A percentile compares a stretch with the other conserved stretches of the same genome.
Conservation (phyloP, 2,797 vertebrate species). For the Pipistrellus kuhlii region DNA sequence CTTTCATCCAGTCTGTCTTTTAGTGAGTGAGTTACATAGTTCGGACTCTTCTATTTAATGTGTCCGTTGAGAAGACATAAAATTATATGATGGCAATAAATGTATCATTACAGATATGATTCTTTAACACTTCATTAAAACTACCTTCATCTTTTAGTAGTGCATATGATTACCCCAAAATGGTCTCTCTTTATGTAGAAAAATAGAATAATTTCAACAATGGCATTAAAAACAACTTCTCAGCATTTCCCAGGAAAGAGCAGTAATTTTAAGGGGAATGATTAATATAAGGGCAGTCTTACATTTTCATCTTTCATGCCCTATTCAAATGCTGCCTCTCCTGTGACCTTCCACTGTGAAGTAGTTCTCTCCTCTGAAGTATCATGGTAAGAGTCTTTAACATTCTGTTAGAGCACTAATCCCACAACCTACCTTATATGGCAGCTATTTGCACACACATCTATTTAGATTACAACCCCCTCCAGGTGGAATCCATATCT, state of each 20-base stretch:
- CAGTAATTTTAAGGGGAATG: background rate
- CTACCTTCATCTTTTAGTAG: background rate
- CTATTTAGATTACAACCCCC: background rate
- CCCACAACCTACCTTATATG: background rate
- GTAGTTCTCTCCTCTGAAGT: background rate
- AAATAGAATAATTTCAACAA: background rate
- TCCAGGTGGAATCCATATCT: background rate
- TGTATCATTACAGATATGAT: background rate
- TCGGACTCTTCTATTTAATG: background rate
- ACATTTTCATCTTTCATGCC: background rate
- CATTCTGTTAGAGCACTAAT: background rate
- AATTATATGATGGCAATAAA: background rate
- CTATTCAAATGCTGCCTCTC: background rate
- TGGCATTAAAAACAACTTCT: background rate
- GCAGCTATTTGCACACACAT: background rate
- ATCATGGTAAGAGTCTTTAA: background rate
- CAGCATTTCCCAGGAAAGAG: background rate
- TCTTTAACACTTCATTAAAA: conserved; percentile 17
- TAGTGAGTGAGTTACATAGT: background rate
- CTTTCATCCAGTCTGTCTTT: background rate
- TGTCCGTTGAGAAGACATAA: background rate
- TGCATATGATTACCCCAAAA: background rate
- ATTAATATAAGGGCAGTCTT: background rate
- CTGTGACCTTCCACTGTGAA: background rate
- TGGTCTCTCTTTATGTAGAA: background rate